Percentiles rank a stretch among this genome's conserved stretches.
Evolutionary conservation across 2,113 vertebrate species (phyloP).

Genomic region (Amphiprion percula): DNA sequence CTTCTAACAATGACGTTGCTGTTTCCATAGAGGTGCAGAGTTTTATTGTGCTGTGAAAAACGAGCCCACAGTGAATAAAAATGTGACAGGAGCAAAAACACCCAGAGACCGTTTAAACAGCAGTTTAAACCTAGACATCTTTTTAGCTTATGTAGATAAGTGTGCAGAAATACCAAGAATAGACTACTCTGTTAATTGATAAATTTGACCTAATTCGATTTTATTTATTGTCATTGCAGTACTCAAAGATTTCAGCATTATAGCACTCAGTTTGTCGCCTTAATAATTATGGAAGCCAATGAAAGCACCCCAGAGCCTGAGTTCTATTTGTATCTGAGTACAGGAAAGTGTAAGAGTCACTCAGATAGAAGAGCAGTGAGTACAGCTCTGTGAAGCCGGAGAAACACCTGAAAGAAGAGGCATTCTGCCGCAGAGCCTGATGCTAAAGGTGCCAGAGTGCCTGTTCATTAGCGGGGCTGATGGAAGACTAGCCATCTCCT

Average conservation of each 20-base stretch:
- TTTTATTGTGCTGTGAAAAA: no score
- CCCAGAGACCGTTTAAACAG: no score
- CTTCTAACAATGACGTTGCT: no score
- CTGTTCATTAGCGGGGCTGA: conserved; percentile 81
- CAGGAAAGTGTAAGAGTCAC: conserved; percentile 41
- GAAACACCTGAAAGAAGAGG: conserved; percentile 61
- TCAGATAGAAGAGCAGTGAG: conserved; percentile 35
- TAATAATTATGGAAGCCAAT: conserved; percentile 22
- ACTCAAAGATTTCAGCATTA: background rate
- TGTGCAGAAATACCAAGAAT: no score
- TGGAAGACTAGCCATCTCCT: conserved; percentile 78
- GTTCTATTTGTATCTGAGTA: conserved; percentile 31
- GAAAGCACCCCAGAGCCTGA: conserved; percentile 17
- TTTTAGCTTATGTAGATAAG: no score
- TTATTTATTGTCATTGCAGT: background rate
- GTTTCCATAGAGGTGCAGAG: no score
- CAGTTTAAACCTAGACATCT: no score
- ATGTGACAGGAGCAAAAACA: no score
- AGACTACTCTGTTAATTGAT: background rate
- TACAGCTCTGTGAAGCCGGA: conserved; percentile 50
- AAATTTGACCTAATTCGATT: background rate
- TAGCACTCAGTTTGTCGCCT: conserved; percentile 15
- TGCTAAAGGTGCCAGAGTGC: conserved; percentile 78
- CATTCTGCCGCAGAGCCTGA: conserved; percentile 64
- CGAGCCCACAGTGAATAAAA: no score